Percentiles rank a stretch among this genome's conserved stretches.
Conservation (phyloP, 2,797 vertebrate species). For the Crossoptilon crossoptilon region DNA sequence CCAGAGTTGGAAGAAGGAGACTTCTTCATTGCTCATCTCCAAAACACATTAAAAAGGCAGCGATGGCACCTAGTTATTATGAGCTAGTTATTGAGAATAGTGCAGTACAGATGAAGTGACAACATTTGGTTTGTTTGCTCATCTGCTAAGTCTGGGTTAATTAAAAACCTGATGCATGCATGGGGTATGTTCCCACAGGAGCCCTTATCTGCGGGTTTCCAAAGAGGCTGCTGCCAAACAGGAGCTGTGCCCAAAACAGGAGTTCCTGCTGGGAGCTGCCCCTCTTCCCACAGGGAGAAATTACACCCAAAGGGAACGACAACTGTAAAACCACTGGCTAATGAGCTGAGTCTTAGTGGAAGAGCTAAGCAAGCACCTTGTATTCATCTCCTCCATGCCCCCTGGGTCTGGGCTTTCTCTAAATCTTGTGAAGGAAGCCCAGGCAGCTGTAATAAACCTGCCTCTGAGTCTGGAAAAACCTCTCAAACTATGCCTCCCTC, state of each 20-base stretch:
- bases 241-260: not conserved
- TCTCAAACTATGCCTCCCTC: not conserved
- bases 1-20: not conserved
- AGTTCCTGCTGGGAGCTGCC: not conserved
- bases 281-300: not conserved
- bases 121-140: constrained; percentile 7
- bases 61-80: not conserved
- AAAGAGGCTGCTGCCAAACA: not conserved
- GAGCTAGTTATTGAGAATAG: constrained; percentile 18
- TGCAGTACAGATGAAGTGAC: not conserved
- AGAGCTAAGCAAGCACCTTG: not conserved
- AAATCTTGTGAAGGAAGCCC: not conserved
- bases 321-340: not conserved
- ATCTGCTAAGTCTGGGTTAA: constrained; percentile 38
- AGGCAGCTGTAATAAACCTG: not conserved
- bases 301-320: not conserved
- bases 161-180: not conserved
- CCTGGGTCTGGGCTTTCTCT: not conserved
- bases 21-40: not conserved
- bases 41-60: not conserved
- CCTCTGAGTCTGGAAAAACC: not conserved
- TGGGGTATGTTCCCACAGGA: not conserved
- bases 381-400: not conserved
- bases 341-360: not conserved
- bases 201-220: not conserved